Evolutionary conservation across 2,888 invertebrate species (phyloP), one percentile per base, ranked within the genome.

Genomic region (Caradrina clavipalpis): DNA sequence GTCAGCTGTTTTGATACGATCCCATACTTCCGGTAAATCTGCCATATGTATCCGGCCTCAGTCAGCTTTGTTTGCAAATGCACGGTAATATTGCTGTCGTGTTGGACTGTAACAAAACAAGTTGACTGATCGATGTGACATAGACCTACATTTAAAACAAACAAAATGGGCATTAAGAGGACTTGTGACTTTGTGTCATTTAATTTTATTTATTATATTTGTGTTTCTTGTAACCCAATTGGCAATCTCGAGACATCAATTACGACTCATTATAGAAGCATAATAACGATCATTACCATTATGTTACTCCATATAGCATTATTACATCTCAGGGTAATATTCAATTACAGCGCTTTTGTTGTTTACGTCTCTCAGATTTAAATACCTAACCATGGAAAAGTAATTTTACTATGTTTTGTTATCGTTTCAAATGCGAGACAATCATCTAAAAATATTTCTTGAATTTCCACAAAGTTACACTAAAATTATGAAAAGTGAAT

Each of bases 101-200:
- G 39, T 26, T 22, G 22, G 19, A 8, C 57, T 54, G 53, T 22
- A 31, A 51, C 21, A n/a, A 26, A 51, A 45, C 53, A 7, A 59
- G 39, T 26, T 59, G 21, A 76, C 56, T 59, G 55, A 67, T 39
- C n/a, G 13, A n/a, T 47, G 11, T 22, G 45, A 56, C 56, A 56
- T 47, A 45, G 13, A 65, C 15, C 31, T 51, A 11, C 26, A 39
- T 26, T 5, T 17, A 31, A 22, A 47, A 21, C 7, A 19, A 57
- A 11, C 39, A 53, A 78, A 61, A 1, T 50, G 19, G 60, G 26
- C 59, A 49, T 76, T 79, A 63, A 67, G 22, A 68, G 75, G 79
- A 73, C 73, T 71, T 60, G 19, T 60, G 26, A 50, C 49, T 53
- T 58, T 5, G 53, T 57, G 42, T 63, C 35, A 11, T 22, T 65